Base-by-base conservation (phyloP, 2,888 invertebrate genomes). In the Agonopterix subpropinquella region DNA sequence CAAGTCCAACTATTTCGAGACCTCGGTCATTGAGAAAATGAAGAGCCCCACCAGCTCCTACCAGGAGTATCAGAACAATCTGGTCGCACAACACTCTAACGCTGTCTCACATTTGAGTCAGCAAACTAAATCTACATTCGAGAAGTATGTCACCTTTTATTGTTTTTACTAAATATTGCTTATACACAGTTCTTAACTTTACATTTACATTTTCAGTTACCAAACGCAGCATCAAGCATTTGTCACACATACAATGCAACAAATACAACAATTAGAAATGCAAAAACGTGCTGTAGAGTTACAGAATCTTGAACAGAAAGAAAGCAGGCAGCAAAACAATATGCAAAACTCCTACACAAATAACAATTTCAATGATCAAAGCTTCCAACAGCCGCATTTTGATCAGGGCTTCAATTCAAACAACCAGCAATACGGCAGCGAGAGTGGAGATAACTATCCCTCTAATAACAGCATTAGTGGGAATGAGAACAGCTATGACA, bases 171-270 rank as follows among this genome's bases (percentile, higher is more conserved):
- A n/a, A 43, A 11, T n/a, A 8, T 41, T 1, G 1, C 7, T 43
- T 36, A 4, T 15, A 15, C 4, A 11, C 7, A 13, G 1, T 28
- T 49, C 45, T 46, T 54, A 41, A 56, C 43, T 49, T 48, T 43
- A 42, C n/a, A 11, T 45, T 36, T 41, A 8, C 46, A 10, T 57
- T 78, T 86, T 49, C 71, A 93, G 93, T 65, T 96, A 97, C 69
- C 95, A 97, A 84, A 92, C 95, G 41, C 99, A 99, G 73, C 99
- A 99, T 86, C 95, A 97, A 78, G 96, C 98, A 9, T 99, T 98
- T 76, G 95, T 97, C 9, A 92, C 93, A 51, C 99, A 99, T 83
- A 95, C 98, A 5, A 90, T 95, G 80, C 94, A 95, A 71, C 96
- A 96, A 79, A 95, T 97, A 64, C 93, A 95, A 66, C 95, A 93